Conservation (phyloP, 2,113 vertebrate genomes). For the Boulengeromyrus knoepffleri region DNA sequence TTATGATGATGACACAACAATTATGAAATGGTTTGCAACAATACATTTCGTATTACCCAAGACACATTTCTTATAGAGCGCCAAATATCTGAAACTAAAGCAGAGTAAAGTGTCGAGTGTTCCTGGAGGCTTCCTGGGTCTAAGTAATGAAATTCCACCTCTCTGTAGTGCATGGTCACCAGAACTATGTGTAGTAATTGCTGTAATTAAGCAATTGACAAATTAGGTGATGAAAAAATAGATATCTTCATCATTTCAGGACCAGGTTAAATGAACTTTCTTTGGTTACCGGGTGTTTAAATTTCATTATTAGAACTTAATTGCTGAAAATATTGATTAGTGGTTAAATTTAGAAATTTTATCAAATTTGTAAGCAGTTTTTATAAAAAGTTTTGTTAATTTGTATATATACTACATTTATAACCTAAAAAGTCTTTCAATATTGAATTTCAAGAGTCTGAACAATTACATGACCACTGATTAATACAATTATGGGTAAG, state of each 20-base stretch:
- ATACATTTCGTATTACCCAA: not conserved
- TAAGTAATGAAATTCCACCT: not conserved
- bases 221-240: not conserved
- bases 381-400: not conserved
- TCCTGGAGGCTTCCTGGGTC: not conserved
- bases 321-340: not conserved
- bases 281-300: not conserved
- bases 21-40: not conserved
- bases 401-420: not conserved
- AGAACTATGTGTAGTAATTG: not conserved
- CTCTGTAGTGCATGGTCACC: not conserved
- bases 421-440: not conserved
- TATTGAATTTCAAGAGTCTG: not conserved
- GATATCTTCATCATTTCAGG: not conserved
- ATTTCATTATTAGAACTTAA: not conserved
- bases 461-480: not conserved
- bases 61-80: not conserved
- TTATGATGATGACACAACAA: not conserved
- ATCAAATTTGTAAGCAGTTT: not conserved
- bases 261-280: not conserved
- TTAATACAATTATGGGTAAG: not conserved
- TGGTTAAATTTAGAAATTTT: not conserved
- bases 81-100: not conserved
- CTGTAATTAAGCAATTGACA: not conserved
- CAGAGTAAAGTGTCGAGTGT: not conserved